Percentiles rank a stretch among this genome's conserved stretches.
phyloP scores from a whole-genome alignment of 1,140 invertebrate genomes.

The Ooceraea biroi region DNA sequence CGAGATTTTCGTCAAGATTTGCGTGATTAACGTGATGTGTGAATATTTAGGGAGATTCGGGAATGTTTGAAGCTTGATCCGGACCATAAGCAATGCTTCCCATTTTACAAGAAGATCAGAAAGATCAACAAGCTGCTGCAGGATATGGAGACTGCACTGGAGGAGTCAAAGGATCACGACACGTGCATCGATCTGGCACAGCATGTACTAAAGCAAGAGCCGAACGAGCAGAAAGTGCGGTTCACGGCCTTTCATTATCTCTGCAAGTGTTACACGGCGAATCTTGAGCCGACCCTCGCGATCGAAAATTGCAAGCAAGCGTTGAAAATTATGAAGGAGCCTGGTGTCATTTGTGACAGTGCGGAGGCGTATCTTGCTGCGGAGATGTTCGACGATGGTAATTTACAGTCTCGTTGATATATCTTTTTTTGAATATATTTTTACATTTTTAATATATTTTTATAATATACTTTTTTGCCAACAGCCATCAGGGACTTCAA shows the following conservation, averaged over 20 bases:
- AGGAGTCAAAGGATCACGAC: conserved; percentile 90
- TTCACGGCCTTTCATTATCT: conserved; percentile 91
- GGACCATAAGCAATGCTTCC: conserved; percentile 98
- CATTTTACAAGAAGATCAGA: conserved; percentile 99
- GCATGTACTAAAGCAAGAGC: conserved; percentile 90
- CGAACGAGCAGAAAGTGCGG: conserved; percentile 90
- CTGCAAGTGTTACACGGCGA: conserved; percentile 90
- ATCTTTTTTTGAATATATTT: background rate
- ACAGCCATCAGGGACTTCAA: conserved; percentile 95
- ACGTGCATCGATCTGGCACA: conserved; percentile 92
- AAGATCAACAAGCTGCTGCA: conserved; percentile 96
- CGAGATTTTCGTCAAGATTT: background rate
- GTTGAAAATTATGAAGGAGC: conserved; percentile 91
- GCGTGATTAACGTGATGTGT: background rate
- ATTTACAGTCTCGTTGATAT: conserved; percentile 63
- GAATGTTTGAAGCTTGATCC: conserved; percentile 99
- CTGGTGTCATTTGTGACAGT: conserved; percentile 94
- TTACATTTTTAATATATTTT: background rate
- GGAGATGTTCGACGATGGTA: conserved; percentile 97
- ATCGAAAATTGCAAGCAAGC: conserved; percentile 93
- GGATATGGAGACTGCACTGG: conserved; percentile 89
- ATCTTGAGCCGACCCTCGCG: conserved; percentile 86
- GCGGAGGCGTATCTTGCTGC: conserved; percentile 96
- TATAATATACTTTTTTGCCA: conserved; percentile 29
- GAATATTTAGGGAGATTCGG: conserved; percentile 91